phyloP scores from a whole-genome alignment of 2,888 invertebrate species.

The Alloscopus bannaensis region DNA sequence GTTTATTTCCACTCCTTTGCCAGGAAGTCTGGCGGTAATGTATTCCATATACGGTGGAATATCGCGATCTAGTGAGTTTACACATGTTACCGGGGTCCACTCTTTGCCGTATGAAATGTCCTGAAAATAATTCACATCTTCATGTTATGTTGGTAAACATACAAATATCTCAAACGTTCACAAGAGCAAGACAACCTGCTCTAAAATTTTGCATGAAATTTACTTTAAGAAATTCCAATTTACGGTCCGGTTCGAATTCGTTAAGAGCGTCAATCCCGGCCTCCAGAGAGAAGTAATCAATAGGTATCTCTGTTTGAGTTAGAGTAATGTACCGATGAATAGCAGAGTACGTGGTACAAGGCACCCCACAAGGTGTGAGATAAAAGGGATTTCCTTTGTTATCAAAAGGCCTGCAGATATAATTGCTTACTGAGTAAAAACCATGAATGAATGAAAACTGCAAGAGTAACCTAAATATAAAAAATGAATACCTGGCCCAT shows the following conservation, averaged over 20 bases:
- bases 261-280: conserved; percentile 86
- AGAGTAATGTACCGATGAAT: conserved; percentile 85
- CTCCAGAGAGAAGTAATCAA: conserved; percentile 94
- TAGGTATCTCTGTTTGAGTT: conserved; percentile 83
- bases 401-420: too few species aligned
- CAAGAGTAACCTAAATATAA: conserved; percentile 9
- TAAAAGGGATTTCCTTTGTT: too few species aligned
- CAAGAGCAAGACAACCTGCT: neutral
- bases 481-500: conserved; percentile 56
- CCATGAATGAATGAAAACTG: too few species aligned
- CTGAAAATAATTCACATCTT: conserved; percentile 73
- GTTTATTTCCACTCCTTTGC: conserved; percentile 89
- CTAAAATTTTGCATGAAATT: neutral
- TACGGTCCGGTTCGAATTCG: conserved; percentile 79
- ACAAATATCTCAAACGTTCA: neutral
- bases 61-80: conserved; percentile 90
- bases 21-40: conserved; percentile 88
- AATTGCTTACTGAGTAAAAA: too few species aligned
- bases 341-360: conserved; percentile 84
- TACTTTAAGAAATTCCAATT: conserved; percentile 8
- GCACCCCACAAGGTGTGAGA: conserved; percentile 88
- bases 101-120: conserved; percentile 89
- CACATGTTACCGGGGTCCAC: conserved; percentile 90
- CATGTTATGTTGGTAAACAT: neutral
- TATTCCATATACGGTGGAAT: conserved; percentile 91